Base-by-base conservation (phyloP, 2,888 invertebrate species). In the Acheta domesticus region DNA sequence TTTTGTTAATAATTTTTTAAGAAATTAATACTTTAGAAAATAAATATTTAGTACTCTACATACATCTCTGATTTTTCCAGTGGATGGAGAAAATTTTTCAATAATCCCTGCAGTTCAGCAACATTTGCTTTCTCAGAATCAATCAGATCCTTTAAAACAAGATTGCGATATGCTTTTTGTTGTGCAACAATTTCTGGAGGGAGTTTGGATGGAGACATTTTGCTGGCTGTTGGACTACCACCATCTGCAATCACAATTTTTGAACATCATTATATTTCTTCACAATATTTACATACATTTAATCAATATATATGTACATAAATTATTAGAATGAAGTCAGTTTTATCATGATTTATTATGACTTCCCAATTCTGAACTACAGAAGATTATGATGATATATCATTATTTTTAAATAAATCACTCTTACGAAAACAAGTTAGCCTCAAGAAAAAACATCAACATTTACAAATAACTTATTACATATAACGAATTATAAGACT, bases 41-140 rank as follows among this genome's bases (percentile, higher is more conserved):
- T 36, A 36, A 36, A 36, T 36, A 36, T 36, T 36, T 8, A 5
- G 5, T 36, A 36, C 8, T 36, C 8, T 81, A 90, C 93, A 92
- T 90, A 97, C 98, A 97, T 92, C 84, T 94, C 93, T 86, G 93
- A 93, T 84, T 92, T 91, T 86, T 95, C 94, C 82, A 98, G 88
- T n/a, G 97, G 96, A 84, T 92, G 92, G 81, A 98, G 89, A 86
- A 96, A 97, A 86, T 94, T 95, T 84, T 92, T 93, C 82, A 95
- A 91, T 77, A 97, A 89, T 50, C 93, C 94, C 85, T 95, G 94
- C 86, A 98, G 90, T 87, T 98, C 97, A 11, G 93, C 92, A 48
- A 97, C 94, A 89, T 97, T 96, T 0, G 94, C 94, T 84, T 92
- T 93, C 87, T 98, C 98, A 11, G 97, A 96, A 86, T 98, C 97